Percentiles rank a stretch among this genome's conserved stretches.
Evolutionary conservation across 2,797 vertebrate genomes (phyloP).

Genomic region (Cirrhinus mrigala): DNA sequence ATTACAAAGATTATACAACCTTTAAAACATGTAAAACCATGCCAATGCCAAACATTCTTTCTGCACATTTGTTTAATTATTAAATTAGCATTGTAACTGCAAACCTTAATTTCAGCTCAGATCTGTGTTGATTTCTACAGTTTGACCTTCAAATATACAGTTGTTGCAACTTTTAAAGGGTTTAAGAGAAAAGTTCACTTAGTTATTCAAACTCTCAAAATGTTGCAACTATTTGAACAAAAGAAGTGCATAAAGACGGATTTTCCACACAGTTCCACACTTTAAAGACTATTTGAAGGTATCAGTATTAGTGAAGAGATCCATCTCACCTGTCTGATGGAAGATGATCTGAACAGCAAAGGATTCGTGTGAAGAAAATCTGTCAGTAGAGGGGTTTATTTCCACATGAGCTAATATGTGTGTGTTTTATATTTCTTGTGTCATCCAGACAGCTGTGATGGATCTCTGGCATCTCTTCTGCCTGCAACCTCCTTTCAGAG

Average conservation of each 20-base stretch:
- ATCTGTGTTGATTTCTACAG: neutral
- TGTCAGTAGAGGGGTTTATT: conserved; percentile 22
- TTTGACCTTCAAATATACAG: neutral
- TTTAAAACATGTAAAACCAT: neutral
- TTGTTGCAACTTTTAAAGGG: neutral
- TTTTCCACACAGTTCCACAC: neutral
- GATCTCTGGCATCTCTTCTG: conserved; percentile 82
- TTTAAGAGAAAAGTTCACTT: neutral
- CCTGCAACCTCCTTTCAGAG: conserved; percentile 89
- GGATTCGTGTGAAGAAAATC: neutral
- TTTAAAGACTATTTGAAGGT: neutral
- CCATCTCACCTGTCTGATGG: neutral
- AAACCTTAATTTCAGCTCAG: neutral
- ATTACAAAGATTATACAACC: neutral
- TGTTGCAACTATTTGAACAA: neutral
- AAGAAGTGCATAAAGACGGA: neutral
- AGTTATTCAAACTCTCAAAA: neutral
- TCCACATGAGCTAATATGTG: conserved; percentile 25
- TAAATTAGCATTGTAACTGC: neutral
- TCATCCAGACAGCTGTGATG: conserved; percentile 90
- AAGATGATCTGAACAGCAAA: conserved; percentile 23
- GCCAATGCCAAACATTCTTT: neutral
- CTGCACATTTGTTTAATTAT: neutral
- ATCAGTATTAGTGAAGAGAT: neutral
- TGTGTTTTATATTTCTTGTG: conserved; percentile 56